Base-by-base conservation (phyloP, 2,888 invertebrate genomes). In the Slavum lentiscoides region DNA sequence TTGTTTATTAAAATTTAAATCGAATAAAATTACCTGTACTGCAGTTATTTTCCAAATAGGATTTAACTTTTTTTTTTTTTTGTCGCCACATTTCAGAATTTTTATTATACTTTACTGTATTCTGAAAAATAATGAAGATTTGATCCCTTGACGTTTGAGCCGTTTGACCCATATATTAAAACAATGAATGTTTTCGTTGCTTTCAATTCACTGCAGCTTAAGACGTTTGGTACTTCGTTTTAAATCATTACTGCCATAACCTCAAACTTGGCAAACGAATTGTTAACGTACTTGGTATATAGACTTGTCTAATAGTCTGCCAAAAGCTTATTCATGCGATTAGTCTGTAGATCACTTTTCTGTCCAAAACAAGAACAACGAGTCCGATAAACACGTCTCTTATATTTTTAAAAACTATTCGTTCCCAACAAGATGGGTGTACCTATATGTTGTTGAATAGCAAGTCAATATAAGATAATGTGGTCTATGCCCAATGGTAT, bases 261-360 rank as follows among this genome's bases (percentile, higher is more conserved):
- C 19, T 30, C 43, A 19, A 23, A 62, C 49, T 74, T 74, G 73
- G 73, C 73, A 62, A 62, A 74, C 49, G 61, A 11, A 62, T 62
- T 62, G 61, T 73, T 23, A 49, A 49, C 23, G 61, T 62, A 62
- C 30, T 74, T 49, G 13, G 0, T 49, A 49, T 3, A 13, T 4
- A n/a, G n/a, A n/a, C 49, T 53, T n/a, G 30, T n/a, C 15, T 53
- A 62, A 49, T 62, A 74, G 59, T 62, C 49, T n/a, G 73, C 73
- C 73, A 62, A 74, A 74, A 74, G 59, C 30, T 17, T 62, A 74
- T 74, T 74, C 73, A 53, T 62, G 73, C 73, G 30, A n/a, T n/a
- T 62, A 23, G 49, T 23, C 73, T 59, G 30, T 30, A 74, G n/a
- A 74, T 74, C 73, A 74, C 23, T 74, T 74, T 49, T 53, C 62